Base-by-base conservation (phyloP, 2,797 vertebrate genomes). In the Girardinus metallicus region DNA sequence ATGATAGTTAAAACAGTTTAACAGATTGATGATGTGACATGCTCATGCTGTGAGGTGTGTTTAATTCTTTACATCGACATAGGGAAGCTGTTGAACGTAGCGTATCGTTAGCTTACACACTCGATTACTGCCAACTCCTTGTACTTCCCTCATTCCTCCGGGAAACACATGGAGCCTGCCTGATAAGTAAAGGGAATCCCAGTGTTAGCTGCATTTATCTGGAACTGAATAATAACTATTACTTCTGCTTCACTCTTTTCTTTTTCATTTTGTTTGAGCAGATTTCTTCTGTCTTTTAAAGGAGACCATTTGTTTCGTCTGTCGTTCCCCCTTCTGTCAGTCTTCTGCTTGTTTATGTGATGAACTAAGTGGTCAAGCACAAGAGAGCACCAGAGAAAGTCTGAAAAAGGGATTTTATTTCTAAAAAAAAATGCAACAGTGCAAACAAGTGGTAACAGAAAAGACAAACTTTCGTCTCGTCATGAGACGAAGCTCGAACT, bases 181-280 rank as follows among this genome's bases (percentile, higher is more conserved):
- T 70, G 47, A 26, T 44, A 46, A n/a, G 26, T 55, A 55, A 55
- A n/a, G 26, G 53, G 49, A 51, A 23, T 51, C 49, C 49, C 31
- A n/a, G 47, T 39, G 41, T 70, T 53, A 49, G 62, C 41, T 31
- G 29, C 53, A 70, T 62, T 78, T 62, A 53, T 75, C 70, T 57
- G 39, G 23, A 11, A 39, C 13, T 62, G 44, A 43, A 70, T 34
- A 53, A 5, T 41, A 26, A 53, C 18, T 1, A 23, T 15, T 41
- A 36, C 5, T 53, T 55, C 12, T 23, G 6, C 39, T 75, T 26
- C 39, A 29, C 23, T n/a, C 26, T 26, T 55, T 57, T 23, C 21
- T 41, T 44, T 31, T 23, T 76, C 5, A 34, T 47, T 64, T 64
- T 13, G 18, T 44, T 46, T 7, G 4, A 46, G 34, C 16, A 64